Base-by-base conservation (phyloP, 2,888 invertebrate genomes). In the Diplazon laetatorius region DNA sequence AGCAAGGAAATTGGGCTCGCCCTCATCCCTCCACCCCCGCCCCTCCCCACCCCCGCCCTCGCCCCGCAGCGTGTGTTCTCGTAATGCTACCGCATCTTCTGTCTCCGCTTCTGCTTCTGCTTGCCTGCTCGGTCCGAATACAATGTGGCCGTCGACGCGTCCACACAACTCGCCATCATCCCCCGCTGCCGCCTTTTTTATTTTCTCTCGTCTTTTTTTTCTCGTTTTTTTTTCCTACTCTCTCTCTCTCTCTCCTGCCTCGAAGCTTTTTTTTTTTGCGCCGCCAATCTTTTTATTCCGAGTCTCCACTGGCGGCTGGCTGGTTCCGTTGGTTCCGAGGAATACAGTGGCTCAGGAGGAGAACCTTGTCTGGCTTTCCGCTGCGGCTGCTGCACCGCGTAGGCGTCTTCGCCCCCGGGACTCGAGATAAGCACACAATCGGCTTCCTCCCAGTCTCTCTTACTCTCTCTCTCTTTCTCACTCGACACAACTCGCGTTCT, bases 211-310 rank as follows among this genome's bases (percentile, higher is more conserved):
- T 14, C 25, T 37, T 25, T 22, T 46, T 80, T 76, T 82, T n/a
- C n/a, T n/a, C n/a, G n/a, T n/a, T n/a, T n/a, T n/a, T n/a, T n/a
- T n/a, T n/a, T n/a, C n/a, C n/a, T n/a, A n/a, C n/a, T n/a, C n/a
- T n/a, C n/a, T n/a, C n/a, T n/a, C n/a, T n/a, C n/a, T n/a, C n/a
- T n/a, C n/a, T n/a, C n/a, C n/a, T n/a, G n/a, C n/a, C n/a, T n/a
- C n/a, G n/a, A n/a, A n/a, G n/a, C n/a, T n/a, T n/a, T n/a, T n/a
- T n/a, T n/a, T n/a, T n/a, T n/a, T n/a, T n/a, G n/a, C 82, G 76
- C 73, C 75, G 72, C 65, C 16, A 74, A 81, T 83, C 83, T 85
- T 87, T 87, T 85, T 85, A 85, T 84, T 87, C 87, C 85, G 85
- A 84, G 74, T 82, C 82, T 76, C 80, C 73, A 55, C 74, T 39